A percentile compares a stretch with the other conserved stretches of the same genome.
phyloP scores from a whole-genome alignment of 2,113 vertebrate genomes.

The Forbesichthys papilliferus region DNA sequence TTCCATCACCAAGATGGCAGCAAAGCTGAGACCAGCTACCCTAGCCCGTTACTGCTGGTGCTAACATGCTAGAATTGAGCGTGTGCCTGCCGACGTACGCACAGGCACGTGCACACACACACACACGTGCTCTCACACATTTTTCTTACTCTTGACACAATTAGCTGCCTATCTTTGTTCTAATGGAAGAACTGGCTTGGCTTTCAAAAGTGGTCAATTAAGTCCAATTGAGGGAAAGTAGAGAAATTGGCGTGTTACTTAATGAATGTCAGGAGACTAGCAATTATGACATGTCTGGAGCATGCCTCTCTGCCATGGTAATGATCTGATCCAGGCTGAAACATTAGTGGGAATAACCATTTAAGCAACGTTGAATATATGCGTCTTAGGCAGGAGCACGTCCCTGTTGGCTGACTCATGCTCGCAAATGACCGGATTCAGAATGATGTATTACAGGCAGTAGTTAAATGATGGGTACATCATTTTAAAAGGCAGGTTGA shows the following conservation, averaged over 20 bases:
- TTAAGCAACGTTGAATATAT: slow-evolving; percentile 36
- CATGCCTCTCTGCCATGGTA: slow-evolving; percentile 53
- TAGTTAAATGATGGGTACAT: background rate
- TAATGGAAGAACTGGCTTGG: slow-evolving; percentile 62
- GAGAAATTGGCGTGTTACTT: slow-evolving; percentile 59
- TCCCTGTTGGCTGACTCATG: slow-evolving; percentile 33
- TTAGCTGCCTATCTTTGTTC: slow-evolving; percentile 56
- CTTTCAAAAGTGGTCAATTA: slow-evolving; percentile 72
- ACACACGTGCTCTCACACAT: slow-evolving; percentile 9
- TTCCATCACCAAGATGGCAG: slow-evolving; percentile 46
- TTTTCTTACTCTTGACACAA: slow-evolving; percentile 38
- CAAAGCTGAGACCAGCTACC: slow-evolving; percentile 58
- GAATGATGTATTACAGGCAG: background rate
- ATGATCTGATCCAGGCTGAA: slow-evolving; percentile 45
- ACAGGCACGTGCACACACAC: background rate
- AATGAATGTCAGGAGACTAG: slow-evolving; percentile 74
- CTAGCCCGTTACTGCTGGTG: slow-evolving; percentile 51
- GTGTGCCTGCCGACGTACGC: background rate
- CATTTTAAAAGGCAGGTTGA: no score
- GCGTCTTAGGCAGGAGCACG: slow-evolving; percentile 26
- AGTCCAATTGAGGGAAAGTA: slow-evolving; percentile 46
- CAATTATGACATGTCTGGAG: slow-evolving; percentile 65
- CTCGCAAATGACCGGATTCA: slow-evolving; percentile 34
- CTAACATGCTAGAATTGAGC: slow-evolving; percentile 1
- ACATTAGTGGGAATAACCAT: slow-evolving; percentile 7